Percentiles rank a stretch among this genome's conserved stretches.
Evolutionary conservation across 2,113 vertebrate species (phyloP).

Genomic region (Protobothrops flavoviridis): DNA sequence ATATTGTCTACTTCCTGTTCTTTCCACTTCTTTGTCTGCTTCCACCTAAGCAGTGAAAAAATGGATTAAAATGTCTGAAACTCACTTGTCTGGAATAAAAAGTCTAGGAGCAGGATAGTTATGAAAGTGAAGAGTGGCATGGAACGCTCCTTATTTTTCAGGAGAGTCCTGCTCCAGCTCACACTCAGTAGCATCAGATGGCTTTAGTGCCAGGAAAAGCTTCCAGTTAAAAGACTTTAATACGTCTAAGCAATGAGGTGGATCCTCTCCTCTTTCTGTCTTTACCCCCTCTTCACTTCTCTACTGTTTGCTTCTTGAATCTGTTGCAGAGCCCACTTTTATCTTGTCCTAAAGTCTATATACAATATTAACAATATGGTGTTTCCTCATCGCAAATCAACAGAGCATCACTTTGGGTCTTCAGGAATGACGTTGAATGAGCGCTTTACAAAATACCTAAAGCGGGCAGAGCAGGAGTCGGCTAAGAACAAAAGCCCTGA

Average conservation of each 20-base stretch:
- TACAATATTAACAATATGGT: slow-evolving; percentile 5
- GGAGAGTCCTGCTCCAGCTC: background rate
- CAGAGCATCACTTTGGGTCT: slow-evolving; percentile 95
- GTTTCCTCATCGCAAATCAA: slow-evolving; percentile 20
- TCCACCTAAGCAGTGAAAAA: background rate
- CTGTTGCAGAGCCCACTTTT: background rate
- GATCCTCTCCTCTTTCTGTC: background rate
- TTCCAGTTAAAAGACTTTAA: background rate
- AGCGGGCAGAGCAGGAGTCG: slow-evolving; percentile 90
- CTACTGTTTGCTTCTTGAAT: background rate
- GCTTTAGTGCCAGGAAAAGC: background rate
- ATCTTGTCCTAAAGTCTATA: background rate
- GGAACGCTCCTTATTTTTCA: background rate
- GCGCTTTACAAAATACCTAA: slow-evolving; percentile 95
- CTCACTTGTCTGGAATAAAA: background rate
- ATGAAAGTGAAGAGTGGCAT: background rate
- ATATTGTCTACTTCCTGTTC: background rate
- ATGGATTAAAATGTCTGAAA: background rate
- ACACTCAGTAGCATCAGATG: background rate
- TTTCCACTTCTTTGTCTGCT: background rate
- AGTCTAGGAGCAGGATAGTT: background rate
- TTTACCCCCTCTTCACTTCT: background rate
- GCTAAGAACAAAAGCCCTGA: slow-evolving; percentile 96
- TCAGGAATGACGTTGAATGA: slow-evolving; percentile 92
- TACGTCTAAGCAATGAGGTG: background rate